Evolutionary conservation across 2,888 invertebrate genomes (phyloP), one percentile per base, ranked within the genome.

Genomic region (Calameuta idolon): DNA sequence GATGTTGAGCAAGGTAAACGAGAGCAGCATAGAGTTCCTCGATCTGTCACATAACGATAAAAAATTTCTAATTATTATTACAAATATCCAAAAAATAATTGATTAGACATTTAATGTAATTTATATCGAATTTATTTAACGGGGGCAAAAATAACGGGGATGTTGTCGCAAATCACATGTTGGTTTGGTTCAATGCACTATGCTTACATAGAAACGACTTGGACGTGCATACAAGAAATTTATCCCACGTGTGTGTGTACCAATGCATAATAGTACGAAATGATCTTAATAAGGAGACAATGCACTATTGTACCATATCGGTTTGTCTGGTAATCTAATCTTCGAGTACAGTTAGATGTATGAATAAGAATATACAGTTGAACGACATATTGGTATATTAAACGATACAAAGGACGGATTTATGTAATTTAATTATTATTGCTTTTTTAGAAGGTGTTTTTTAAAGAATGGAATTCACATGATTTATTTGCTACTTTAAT

Each of bases 11-110:
- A 93, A 97, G 96, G 90, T 95, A 97, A 79, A 97, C 92, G 79
- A 97, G 93, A 92, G 97, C 97, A 87, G 95, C 93, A 91, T 97
- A 97, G 33, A 97, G 93, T 92, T 97, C 97, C 90, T 97, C 97
- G 87, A 97, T 95, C 96, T 97, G 93, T 68, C 92, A 89, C 71
- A 74, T 82, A 92, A 9, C 23, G 55, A 55, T 23, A 23, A 5
- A 4, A 40, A 40, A 40, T 40, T 4, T 40, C 15, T 0, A 55
- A 55, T 23, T 15, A 15, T 23, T 23, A 5, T 55, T 55, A 1
- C 1, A 23, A 55, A 55, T 9, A 55, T 23, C 1, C 2, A 9
- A 0, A 9, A 55, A 15, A 23, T 9, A 9, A 23, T 55, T 55
- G 23, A 55, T 23, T 55, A 55, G 55, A 55, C 23, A 55, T 55